Evolutionary conservation across 2,888 invertebrate genomes (phyloP).

Genomic region (Spialia ferax): DNA sequence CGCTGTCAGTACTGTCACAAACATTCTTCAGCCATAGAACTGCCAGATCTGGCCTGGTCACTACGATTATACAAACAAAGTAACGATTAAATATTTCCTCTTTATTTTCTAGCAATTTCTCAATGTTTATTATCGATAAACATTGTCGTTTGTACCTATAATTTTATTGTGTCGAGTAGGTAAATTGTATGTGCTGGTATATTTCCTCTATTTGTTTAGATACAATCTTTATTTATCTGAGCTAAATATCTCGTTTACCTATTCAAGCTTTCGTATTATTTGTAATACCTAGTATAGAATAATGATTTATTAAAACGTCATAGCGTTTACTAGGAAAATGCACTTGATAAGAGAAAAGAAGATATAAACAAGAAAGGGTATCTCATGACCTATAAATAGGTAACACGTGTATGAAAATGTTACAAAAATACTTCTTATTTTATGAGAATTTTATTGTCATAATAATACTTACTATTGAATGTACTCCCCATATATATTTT

Average conservation of each 20-base stretch:
- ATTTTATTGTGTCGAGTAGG: background rate
- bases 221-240: background rate
- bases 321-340: background rate
- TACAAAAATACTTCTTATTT: background rate
- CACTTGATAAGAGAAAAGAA: background rate
- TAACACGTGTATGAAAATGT: background rate
- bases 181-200: background rate
- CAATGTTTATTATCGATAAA: background rate
- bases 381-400: background rate
- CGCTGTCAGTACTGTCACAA: no score
- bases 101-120: background rate
- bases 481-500: no score
- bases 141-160: background rate
- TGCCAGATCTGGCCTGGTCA: background rate
- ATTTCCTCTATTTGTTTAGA: slow-evolving; percentile 7
- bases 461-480: no score
- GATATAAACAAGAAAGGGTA: background rate
- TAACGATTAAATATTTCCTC: background rate
- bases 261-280: no score
- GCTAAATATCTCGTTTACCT: background rate
- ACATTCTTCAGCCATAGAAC: no score
- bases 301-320: background rate
- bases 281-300: no score
- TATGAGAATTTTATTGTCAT: no score
- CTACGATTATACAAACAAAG: background rate